Base-by-base conservation (phyloP, 2,113 vertebrate genomes). In the Elachura formosa region DNA sequence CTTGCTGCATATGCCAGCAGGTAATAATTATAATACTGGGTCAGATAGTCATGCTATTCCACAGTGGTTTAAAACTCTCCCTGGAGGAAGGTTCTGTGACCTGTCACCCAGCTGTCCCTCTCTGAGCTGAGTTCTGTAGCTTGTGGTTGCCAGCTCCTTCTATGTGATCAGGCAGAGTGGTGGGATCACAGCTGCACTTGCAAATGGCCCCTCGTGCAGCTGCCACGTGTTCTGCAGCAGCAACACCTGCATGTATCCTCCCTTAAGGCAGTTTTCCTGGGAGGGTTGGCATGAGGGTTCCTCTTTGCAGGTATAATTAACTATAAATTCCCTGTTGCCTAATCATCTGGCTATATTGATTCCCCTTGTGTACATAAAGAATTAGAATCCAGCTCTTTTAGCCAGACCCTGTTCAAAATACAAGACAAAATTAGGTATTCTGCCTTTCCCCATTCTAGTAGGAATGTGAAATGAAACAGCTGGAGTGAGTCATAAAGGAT, bases 401-500 rank as follows among this genome's bases (percentile, higher is more conserved):
- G 52, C 31, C 40, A 41, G 28, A 24, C 14, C 3, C 4, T 3
- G 5, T 22, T 59, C 19, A 14, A 94, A 92, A 49, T 20, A 56
- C 2, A 23, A 75, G 67, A 64, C 10, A 55, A 86, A 87, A 86
- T 66, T 21, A 55, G 41, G 20, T 71, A 33, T 41, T 90, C 51
- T 81, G 45, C 38, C 18, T 87, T 76, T 92, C 45, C 8, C 19
- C 34, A n/a, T 73, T 76, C 71, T 73, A 6, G 41, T 45, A 66
- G 56, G 41, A 62, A 69, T 11, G 24, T 34, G n/a, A 1, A 9
- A 85, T 85, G 51, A 83, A 88, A 90, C 59, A 83, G 43, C 54
- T 80, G 71, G 55, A 90, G 34, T 86, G 93, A 94, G 71, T 96
- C 84, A 74, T 74, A 91, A 87, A 93, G 84, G 40, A 74, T 14